Evolutionary conservation across 2,888 invertebrate genomes (phyloP), one percentile per base, ranked within the genome.

Genomic region (Meloe dianella): DNA sequence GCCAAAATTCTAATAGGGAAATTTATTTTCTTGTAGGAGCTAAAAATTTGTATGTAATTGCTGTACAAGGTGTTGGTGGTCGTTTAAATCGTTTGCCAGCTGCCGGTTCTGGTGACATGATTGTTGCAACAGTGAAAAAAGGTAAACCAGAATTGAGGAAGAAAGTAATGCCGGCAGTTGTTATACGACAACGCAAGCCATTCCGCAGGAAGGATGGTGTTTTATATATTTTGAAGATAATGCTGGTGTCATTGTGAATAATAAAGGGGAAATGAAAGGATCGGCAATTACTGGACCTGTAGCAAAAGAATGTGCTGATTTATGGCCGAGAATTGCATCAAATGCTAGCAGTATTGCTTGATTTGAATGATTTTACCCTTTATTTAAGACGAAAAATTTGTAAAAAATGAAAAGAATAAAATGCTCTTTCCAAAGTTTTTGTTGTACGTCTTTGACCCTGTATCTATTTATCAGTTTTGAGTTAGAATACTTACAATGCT

Each of bases 251-350:
- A 99, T 99, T 84, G 99, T 99, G 64, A 99, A 99, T 85, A 98
- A 98, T 85, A 99, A 99, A 86, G 99, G 98, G 71, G 98, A 99
- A 89, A 98, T 98, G 98, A 98, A 98, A 86, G 98, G 97, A 68
- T 98, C 98, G 20, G 98, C 99, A 70, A 98, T 99, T 83, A 99
- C 98, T 60, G 99, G 99, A 74, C 99, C 99, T 63, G 99, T 99
- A 32, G 98, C 99, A 30, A 99, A 99, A 86, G 99, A 99, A 87
- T 99, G 99, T 86, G 99, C 99, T 64, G 99, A 99, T 85, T 88
- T 99, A 75, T 99, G 99, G 99, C 99, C 99, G 75, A 96, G 98
- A 89, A 98, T 99, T 84, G 98, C 99, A 66, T 98, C 98, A 63
- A 98, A 98, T 85, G 98, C 99, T 70, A 96, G 97, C 87, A 97